Base-by-base conservation (phyloP, 2,888 invertebrate genomes). In the Drosophila aldrichi region DNA sequence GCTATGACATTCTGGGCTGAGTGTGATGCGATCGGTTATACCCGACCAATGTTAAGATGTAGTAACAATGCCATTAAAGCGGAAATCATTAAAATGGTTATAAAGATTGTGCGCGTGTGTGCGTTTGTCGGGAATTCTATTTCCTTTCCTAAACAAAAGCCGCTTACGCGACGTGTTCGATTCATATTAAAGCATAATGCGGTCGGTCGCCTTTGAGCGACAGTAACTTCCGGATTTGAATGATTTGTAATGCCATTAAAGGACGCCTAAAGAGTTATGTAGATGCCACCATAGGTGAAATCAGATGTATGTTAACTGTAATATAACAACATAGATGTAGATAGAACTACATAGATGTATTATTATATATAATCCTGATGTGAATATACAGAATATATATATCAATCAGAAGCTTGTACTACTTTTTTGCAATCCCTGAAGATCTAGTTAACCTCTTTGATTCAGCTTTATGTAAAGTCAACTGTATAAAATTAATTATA, bases 111-210 rank as follows among this genome's bases (percentile, higher is more conserved):
- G 44, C 38, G 38, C 52, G 69, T 32, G 54, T 48, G 65, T 71
- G 63, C 48, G 48, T 49, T 32, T 41, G 68, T 49, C 55, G 59
- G 43, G 61, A 82, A 79, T 79, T 89, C 77, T 85, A 85, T 82
- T 85, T 85, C 90, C 85, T 85, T 89, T 85, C 82, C 58, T 68
- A 73, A 70, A 71, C 88, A 83, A 85, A 85, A 85, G 86, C 88
- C 68, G 89, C 82, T 88, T 85, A 75, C 54, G 25, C 54, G 73
- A 49, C 32, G 72, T 56, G 34, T 66, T 65, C 58, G 66, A 60
- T 68, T 65, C 65, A 46, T 46, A 40, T 51, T 43, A 63, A 44
- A 51, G 20, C 61, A 63, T 61, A 66, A 73, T 25, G 66, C 57
- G 34, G 32, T 34, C 29, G 48, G 56, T 60, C 57, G 60, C 77